These are phyloP conservation scores for Phataginus tricuspis DNA, from an alignment of 2,797 vertebrate species.

Conservation along the genomic window DNA sequence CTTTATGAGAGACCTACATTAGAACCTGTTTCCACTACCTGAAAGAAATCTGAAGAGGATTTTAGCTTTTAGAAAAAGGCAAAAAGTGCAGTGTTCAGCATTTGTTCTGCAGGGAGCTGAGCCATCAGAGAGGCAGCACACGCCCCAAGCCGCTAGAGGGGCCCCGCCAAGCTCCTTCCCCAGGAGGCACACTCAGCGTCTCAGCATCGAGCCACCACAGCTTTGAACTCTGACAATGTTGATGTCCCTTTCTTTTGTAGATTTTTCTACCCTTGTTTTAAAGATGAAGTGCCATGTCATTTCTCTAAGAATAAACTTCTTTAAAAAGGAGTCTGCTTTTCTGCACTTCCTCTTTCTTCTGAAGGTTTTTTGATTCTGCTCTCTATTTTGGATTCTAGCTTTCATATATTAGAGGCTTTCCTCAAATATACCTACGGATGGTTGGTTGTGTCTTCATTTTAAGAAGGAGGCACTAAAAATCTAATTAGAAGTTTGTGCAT, in stretches of 20 bases:
- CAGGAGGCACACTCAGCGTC: too few species aligned
- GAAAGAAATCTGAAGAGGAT: too few species aligned
- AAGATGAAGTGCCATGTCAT: neutral
- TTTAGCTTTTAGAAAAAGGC: too few species aligned
- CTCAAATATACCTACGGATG: neutral
- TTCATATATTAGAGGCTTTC: neutral
- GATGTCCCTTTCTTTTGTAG: neutral
- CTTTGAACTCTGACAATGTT: neutral
- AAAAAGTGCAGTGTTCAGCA: too few species aligned
- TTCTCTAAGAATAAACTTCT: neutral
- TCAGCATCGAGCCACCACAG: too few species aligned
- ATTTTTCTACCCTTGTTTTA: neutral
- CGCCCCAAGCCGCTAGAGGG: too few species aligned
- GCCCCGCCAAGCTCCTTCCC: too few species aligned
- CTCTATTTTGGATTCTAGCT: neutral
- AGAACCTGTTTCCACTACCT: too few species aligned
- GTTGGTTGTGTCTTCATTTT: neutral
- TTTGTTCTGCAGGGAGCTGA: too few species aligned
- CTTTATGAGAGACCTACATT: too few species aligned
- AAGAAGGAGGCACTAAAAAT: neutral
- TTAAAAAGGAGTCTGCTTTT: neutral
- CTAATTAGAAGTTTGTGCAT: neutral
- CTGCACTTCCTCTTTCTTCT: neutral
- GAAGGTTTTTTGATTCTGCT: neutral
- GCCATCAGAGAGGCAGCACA: too few species aligned